A percentile compares a stretch with the other conserved stretches of the same genome.
These are phyloP conservation scores for Trichomalopsis sarcophagae DNA, from an alignment of 1,140 invertebrate genomes.

Conservation along the genomic window DNA sequence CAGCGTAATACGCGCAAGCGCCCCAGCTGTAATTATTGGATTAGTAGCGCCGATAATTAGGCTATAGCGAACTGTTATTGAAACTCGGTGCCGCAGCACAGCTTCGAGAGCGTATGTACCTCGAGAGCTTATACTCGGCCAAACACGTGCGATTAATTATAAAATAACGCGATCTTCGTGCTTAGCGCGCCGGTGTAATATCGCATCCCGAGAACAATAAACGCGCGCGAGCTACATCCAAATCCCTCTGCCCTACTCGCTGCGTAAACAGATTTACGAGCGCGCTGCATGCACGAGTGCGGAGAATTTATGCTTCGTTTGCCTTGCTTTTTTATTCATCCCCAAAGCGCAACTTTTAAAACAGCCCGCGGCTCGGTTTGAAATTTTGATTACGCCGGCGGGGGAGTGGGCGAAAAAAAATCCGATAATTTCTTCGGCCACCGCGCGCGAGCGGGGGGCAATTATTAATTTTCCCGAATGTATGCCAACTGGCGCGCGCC, in stretches of 20 bases:
- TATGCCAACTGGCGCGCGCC: neutral
- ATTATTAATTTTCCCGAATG: slow-evolving; percentile 34
- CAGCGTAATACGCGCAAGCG: neutral
- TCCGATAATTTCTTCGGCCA: slow-evolving; percentile 9
- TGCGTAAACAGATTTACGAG: neutral
- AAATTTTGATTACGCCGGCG: neutral
- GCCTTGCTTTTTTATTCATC: neutral
- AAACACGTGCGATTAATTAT: slow-evolving; percentile 15
- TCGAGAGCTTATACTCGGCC: too few relatives aligned
- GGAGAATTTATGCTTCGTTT: neutral
- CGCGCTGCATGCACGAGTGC: neutral
- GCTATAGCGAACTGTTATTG: neutral
- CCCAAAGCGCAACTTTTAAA: neutral
- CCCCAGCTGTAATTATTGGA: neutral
- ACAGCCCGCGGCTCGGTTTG: neutral
- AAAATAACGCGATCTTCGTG: neutral
- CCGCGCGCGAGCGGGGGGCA: neutral
- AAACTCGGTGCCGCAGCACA: neutral
- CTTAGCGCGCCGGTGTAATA: neutral
- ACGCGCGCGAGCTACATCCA: neutral
- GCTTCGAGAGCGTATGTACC: neutral
- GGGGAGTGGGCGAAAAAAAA: neutral
- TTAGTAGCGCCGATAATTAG: neutral
- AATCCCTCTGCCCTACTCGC: neutral
- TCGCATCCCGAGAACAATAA: neutral